These are phyloP conservation scores for Leptobrachium leishanense DNA, from an alignment of 2,113 vertebrate species.

Conservation along the genomic window DNA sequence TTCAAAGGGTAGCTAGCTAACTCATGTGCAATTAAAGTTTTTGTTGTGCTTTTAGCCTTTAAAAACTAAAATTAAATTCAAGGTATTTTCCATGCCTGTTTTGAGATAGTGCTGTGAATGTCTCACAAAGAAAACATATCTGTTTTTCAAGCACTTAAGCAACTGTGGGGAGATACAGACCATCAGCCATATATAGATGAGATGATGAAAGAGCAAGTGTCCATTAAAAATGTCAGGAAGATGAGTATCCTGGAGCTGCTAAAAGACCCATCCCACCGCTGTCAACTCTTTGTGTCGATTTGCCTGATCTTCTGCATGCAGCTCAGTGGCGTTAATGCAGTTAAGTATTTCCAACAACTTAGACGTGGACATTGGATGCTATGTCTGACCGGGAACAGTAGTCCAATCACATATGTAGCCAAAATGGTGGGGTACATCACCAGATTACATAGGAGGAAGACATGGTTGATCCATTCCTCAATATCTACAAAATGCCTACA, in stretches of 20 bases:
- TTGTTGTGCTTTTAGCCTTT: too few relatives aligned
- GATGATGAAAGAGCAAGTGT: constrained; percentile 70
- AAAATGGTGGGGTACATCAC: too few relatives aligned
- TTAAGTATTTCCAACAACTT: constrained; percentile 55
- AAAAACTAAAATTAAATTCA: too few relatives aligned
- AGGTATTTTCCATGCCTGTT: too few relatives aligned
- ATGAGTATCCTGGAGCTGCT: constrained; percentile 70
- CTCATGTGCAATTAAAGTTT: too few relatives aligned
- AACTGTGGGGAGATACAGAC: constrained; percentile 71
- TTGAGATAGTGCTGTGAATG: not conserved
- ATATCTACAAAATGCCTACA: too few relatives aligned
- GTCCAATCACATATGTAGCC: too few relatives aligned
- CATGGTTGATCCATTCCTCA: too few relatives aligned
- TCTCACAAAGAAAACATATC: not conserved
- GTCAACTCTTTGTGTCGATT: constrained; percentile 67
- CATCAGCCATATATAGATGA: constrained; percentile 70
- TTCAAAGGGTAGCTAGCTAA: too few relatives aligned
- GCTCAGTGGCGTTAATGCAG: constrained; percentile 78
- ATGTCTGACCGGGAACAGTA: too few relatives aligned
- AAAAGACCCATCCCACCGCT: constrained; percentile 59
- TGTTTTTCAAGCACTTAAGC: constrained; percentile 67
- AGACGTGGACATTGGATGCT: not conserved
- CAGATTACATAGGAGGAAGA: too few relatives aligned
- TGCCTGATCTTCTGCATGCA: constrained; percentile 66
- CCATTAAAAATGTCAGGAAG: constrained; percentile 56